These are phyloP conservation scores for human DNA, from an alignment of 2,113 vertebrate species.

Conservation along the genomic window GRCh38 chr1:25292001-25292500, in stretches of 20 bases:
- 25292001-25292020: background rate
- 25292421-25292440: background rate
- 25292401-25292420: background rate
- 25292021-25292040: background rate
- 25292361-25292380: too few species aligned
- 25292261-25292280: background rate
- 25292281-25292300: background rate
- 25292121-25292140: too few species aligned
- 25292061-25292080: background rate
- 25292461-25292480: background rate
- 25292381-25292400: background rate
- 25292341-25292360: background rate
- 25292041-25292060: background rate
- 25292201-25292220: background rate
- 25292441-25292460: background rate
- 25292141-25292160: background rate
- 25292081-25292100: background rate
- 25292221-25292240: background rate
- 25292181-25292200: background rate
- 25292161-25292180: background rate
- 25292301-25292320: background rate
- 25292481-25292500: background rate
- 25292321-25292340: background rate
- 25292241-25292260: background rate
- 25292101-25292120: background rate